These are phyloP conservation scores for Agonopterix arenella DNA, from an alignment of 2,888 invertebrate species.

Conservation along the genomic window DNA sequence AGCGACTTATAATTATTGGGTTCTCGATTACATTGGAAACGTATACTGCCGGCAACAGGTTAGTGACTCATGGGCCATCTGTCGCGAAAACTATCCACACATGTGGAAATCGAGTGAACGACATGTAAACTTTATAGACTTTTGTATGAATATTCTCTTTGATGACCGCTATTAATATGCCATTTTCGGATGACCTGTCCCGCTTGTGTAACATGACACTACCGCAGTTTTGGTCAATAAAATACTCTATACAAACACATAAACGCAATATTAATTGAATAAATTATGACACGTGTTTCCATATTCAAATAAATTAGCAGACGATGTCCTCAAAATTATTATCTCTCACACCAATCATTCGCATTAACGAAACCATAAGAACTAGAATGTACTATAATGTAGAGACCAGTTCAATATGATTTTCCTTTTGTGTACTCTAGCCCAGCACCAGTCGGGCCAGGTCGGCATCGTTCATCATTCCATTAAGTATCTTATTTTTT, in stretches of 20 bases:
- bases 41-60: conserved; percentile 51
- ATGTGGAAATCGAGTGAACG: conserved; percentile 57
- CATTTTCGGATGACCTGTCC: conserved; percentile 42
- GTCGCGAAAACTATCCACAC: conserved; percentile 64
- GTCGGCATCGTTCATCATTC: conserved; percentile 45
- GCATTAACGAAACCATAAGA: no score
- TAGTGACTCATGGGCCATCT: conserved; percentile 71
- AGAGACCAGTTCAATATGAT: conserved; percentile 11
- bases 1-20: conserved; percentile 44
- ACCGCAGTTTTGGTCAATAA: conserved; percentile 20
- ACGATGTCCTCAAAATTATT: not conserved
- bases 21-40: conserved; percentile 57
- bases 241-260: conserved; percentile 14
- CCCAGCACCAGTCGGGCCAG: conserved; percentile 12
- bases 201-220: conserved; percentile 47
- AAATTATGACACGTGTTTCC: conserved; percentile 20
- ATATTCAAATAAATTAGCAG: conserved; percentile 1
- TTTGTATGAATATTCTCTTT: conserved; percentile 32
- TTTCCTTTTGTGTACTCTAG: conserved; percentile 8
- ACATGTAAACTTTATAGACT: conserved; percentile 39
- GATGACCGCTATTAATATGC: conserved; percentile 45
- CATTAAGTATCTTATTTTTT: conserved; percentile 34
- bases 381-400: conserved; percentile 7
- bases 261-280: conserved; percentile 20
- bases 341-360: not conserved